Evolutionary conservation across 2,113 vertebrate species (phyloP).

Genomic region (Rhynchomys soricoides): DNA sequence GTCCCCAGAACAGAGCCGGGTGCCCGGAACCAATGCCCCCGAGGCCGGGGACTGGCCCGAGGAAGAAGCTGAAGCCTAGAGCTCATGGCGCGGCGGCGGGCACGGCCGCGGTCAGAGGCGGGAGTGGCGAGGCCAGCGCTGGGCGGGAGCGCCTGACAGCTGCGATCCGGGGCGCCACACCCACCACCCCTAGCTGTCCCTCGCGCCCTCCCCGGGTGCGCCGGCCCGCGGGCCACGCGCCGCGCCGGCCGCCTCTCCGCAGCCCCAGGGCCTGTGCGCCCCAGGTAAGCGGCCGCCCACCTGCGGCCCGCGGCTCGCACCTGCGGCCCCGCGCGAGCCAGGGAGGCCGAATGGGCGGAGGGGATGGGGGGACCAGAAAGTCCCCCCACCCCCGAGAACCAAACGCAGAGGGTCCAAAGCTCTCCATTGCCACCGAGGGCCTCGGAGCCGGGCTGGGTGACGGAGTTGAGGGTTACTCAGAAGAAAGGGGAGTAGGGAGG

Average conservation of each 20-base stretch:
- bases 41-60: slow-evolving; percentile 76
- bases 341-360: background rate
- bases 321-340: slow-evolving; percentile 9
- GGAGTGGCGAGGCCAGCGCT: slow-evolving; percentile 81
- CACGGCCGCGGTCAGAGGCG: slow-evolving; percentile 76
- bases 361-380: slow-evolving; percentile 59
- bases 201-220: slow-evolving; percentile 81
- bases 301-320: slow-evolving; percentile 69
- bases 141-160: slow-evolving; percentile 91
- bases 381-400: slow-evolving; percentile 12
- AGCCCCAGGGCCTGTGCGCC: slow-evolving; percentile 75
- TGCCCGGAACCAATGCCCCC: slow-evolving; percentile 63
- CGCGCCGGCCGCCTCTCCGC: slow-evolving; percentile 57
- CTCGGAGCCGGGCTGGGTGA: background rate
- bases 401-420: background rate
- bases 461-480: background rate
- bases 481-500: background rate
- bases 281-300: slow-evolving; percentile 80
- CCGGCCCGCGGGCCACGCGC: slow-evolving; percentile 80
- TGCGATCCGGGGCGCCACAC: slow-evolving; percentile 92
- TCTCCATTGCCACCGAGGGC: background rate
- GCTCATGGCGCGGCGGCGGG: slow-evolving; percentile 82
- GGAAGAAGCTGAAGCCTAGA: slow-evolving; percentile 88
- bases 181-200: slow-evolving; percentile 84
- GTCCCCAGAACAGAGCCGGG: background rate